Conservation (phyloP, 2,888 invertebrate species). For the Papilio elwesi region DNA sequence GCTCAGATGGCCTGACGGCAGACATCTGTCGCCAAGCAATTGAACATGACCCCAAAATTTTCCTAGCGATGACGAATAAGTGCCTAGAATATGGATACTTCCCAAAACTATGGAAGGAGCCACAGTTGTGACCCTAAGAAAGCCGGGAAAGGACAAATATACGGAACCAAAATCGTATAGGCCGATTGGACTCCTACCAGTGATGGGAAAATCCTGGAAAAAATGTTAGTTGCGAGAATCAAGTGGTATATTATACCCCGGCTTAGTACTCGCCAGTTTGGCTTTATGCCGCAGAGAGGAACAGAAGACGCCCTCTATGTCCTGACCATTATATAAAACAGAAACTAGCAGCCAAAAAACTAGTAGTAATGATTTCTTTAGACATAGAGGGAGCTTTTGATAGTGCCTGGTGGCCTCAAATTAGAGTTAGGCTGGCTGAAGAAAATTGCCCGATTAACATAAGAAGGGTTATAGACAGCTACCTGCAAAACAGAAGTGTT, state of each 20-base stretch:
- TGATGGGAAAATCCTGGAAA: not conserved
- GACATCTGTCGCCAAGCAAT: too few relatives aligned
- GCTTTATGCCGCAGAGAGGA: too few relatives aligned
- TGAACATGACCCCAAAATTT: not conserved
- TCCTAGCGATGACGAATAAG: constrained; percentile 1
- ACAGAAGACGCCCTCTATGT: too few relatives aligned
- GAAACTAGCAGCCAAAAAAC: too few relatives aligned
- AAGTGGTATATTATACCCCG: not conserved
- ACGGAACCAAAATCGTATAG: not conserved
- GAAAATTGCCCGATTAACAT: constrained; percentile 2
- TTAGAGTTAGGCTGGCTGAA: not conserved
- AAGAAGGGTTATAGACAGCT: constrained; percentile 20
- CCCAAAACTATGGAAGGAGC: not conserved
- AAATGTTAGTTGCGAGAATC: not conserved
- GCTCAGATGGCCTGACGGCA: too few relatives aligned
- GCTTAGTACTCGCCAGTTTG: too few relatives aligned
- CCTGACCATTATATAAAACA: too few relatives aligned
- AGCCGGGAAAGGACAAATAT: not conserved
- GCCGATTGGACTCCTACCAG: too few relatives aligned
- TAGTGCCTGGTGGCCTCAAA: constrained; percentile 13
- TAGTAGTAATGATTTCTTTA: too few relatives aligned
- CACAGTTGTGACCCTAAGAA: not conserved
- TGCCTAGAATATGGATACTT: not conserved
- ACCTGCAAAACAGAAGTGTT: constrained; percentile 17
- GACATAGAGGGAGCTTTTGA: not conserved